phyloP scores from a whole-genome alignment of 1,140 invertebrate species.

The Tetramorium alpestre region DNA sequence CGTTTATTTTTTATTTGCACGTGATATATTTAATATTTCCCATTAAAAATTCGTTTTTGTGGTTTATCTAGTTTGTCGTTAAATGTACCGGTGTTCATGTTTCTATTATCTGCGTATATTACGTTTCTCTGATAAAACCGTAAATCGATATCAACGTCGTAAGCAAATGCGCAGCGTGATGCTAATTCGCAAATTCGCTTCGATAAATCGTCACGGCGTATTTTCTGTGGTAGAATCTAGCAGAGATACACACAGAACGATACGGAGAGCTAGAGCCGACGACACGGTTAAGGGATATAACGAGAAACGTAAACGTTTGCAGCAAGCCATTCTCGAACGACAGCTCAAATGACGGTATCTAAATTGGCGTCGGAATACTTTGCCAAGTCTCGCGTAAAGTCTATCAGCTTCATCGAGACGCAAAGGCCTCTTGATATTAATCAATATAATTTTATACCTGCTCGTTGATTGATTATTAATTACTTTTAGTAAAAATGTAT shows the following conservation, averaged over 20 bases:
- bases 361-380: conserved; percentile 43
- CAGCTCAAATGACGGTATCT: conserved; percentile 53
- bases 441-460: neutral
- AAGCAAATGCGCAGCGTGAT: conserved; percentile 70
- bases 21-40: neutral
- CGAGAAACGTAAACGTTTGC: conserved; percentile 71
- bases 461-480: neutral
- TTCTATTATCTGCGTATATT: neutral
- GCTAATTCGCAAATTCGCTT: conserved; percentile 78
- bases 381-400: conserved; percentile 47
- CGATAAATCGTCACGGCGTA: conserved; percentile 78
- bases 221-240: conserved; percentile 69
- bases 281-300: conserved; percentile 50
- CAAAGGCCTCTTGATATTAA: neutral
- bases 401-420: conserved; percentile 46
- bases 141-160: conserved; percentile 51
- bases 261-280: conserved; percentile 36
- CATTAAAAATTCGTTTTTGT: neutral
- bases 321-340: conserved; percentile 50
- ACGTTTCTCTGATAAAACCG: conserved; percentile 23
- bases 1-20: neutral
- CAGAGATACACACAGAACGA: conserved; percentile 22
- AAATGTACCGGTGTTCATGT: neutral
- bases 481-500: neutral
- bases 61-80: neutral